Base-by-base conservation (phyloP, 2,797 vertebrate species). In the Ptychadena robeensis region DNA sequence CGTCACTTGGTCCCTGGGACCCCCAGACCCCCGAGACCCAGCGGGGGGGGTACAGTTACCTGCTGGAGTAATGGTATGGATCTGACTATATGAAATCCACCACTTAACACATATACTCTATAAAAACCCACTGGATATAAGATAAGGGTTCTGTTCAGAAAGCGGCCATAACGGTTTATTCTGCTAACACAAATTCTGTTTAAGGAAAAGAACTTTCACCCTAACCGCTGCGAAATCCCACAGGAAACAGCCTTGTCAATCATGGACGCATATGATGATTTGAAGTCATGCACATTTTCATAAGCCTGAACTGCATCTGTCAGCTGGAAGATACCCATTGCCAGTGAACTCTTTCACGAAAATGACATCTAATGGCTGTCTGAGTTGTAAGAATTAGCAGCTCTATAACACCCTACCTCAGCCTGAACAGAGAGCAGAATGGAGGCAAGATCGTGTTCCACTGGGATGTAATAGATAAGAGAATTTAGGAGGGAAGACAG, bases 311-410 rank as follows among this genome's bases (percentile, higher is more conserved):
- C 14, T 48, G 75, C 75, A 67, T 66, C 75, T 66, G 74, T 76
- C 73, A 76, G 57, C 73, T 76, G 73, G 25, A 77, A 32, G 65
- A 77, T n/a, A 5, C n/a, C 63, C 9, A 32, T 30, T 67, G 75
- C 75, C 38, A 67, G 61, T 32, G 61, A 66, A 66, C 28, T 66
- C 44, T 66, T 34, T 25, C 38, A 77, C 63, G 14, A 44, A 77
- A 65, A 77, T 77, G 28, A 67, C 75, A 77, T 66, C 31, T 34
- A 77, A 57, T 79, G 76, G 67, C 67, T 68, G 76, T 59, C 34
- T 79, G 53, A 57, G 48, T 53, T 79, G 76, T 59, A 48, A 53
- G 67, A 68, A 69, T 69, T 68, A 79, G 12, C 65, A 79, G 64
- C 65, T 44, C 65, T 68, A 69, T 79, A 57, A 79, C 44, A 28